Conservation (phyloP, 2,888 invertebrate genomes). For the Atherix ibis region DNA sequence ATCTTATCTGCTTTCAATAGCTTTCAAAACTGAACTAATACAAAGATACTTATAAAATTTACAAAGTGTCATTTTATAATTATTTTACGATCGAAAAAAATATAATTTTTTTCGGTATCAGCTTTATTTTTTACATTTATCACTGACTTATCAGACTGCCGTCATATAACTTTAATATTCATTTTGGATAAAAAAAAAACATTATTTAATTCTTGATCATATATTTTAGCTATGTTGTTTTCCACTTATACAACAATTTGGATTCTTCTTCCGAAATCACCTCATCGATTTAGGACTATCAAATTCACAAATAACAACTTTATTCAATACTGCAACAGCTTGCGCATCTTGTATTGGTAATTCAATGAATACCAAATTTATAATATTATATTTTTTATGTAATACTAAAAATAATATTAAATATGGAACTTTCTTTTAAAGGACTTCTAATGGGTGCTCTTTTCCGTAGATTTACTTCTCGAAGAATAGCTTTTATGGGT, state of each 20-base stretch:
- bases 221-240: slow-evolving; percentile 41
- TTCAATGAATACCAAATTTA: slow-evolving; percentile 1
- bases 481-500: slow-evolving; percentile 46
- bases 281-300: slow-evolving; percentile 40
- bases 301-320: slow-evolving; percentile 44
- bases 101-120: too few relatives aligned
- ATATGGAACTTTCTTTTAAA: neutral
- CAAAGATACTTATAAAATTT: too few relatives aligned
- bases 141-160: too few relatives aligned
- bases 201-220: slow-evolving; percentile 3
- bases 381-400: too few relatives aligned
- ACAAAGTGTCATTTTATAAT: too few relatives aligned
- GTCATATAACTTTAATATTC: neutral
- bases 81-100: too few relatives aligned
- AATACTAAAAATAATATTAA: neutral
- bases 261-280: slow-evolving; percentile 44
- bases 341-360: slow-evolving; percentile 45
- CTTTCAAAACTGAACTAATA: too few relatives aligned
- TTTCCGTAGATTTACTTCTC: slow-evolving; percentile 48
- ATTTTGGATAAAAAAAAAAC: neutral
- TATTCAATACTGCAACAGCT: slow-evolving; percentile 48
- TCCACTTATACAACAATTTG: slow-evolving; percentile 47
- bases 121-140: too few relatives aligned
- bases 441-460: slow-evolving; percentile 52
- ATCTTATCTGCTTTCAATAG: too few relatives aligned